Base-by-base conservation (phyloP, 2,797 vertebrate species). In the Lutjanus argentimaculatus region DNA sequence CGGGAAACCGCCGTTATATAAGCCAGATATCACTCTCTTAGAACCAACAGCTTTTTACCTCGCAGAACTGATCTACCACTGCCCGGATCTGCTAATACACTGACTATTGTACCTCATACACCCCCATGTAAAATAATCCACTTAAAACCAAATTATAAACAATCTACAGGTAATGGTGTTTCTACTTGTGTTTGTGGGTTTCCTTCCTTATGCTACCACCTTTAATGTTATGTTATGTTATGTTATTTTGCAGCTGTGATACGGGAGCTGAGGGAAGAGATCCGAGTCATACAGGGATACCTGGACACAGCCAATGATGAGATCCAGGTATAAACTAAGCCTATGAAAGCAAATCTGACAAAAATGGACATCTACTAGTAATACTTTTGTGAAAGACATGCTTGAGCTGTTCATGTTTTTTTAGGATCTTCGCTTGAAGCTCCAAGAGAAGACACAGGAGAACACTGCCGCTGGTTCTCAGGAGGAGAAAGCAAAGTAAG, bases 241-340 rank as follows among this genome's bases (percentile, higher is more conserved):
- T 75, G 1, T 58, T 74, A 8, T 79, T 84, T 85, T 69, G n/a
- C 70, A 97, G 96, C 61, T 85, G 79, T 93, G 59, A 92, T 96
- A 68, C 85, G 67, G n/a, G 95, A 96, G 72, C 83, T 96, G 57
- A 91, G 71, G 67, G 92, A 93, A 57, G 96, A 97, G 68, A 77
- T 93, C 49, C 80, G 30, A 68, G 93, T 79, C 2, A 14, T 97
- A n/a, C 93, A 96, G 83, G 83, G n/a, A 43, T 96, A 96, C 82
- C 79, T 97, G 40, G 96, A 96, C 25, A 21, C 56, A 10, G 94
- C 96, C 43, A 96, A 96, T 77, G 96, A 96, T n/a, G 85, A 96
- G 80, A 93, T 96, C 74, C 96, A 96, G 94, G 96, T 97, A 95
- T 11, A 56, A 69, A 77, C 5, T n/a, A 15, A 0, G 8, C 43